A percentile compares a stretch with the other conserved stretches of the same genome.
Conservation (phyloP, 2,888 invertebrate species). For the Andrena hattorfiana region DNA sequence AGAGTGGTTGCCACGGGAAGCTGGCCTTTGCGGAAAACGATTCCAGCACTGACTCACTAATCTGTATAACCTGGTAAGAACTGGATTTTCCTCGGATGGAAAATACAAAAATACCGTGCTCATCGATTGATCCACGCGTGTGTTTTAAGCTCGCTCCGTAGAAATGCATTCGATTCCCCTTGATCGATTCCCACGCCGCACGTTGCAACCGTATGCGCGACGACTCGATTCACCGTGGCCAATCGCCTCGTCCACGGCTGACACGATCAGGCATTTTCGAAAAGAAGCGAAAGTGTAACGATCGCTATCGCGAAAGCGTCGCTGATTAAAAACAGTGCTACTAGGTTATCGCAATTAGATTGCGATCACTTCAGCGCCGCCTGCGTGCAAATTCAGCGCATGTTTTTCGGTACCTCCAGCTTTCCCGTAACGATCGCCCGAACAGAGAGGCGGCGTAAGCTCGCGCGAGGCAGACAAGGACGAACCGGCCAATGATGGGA, state of each 20-base stretch:
- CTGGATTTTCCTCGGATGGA: too few species aligned
- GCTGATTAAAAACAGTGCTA: slow-evolving; percentile 51
- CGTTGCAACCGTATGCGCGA: slow-evolving; percentile 10
- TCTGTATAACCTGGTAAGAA: too few species aligned
- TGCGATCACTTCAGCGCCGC: slow-evolving; percentile 9
- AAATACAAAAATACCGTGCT: too few species aligned
- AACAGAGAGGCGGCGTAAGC: too few species aligned
- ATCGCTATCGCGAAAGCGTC: slow-evolving; percentile 54
- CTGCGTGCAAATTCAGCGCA: not conserved
- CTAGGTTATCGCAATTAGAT: slow-evolving; percentile 45
- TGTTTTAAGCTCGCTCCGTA: too few species aligned
- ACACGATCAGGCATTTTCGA: slow-evolving; percentile 13
- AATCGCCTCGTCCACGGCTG: slow-evolving; percentile 9
- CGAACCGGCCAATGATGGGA: not conserved
- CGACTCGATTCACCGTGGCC: not conserved
- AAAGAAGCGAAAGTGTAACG: slow-evolving; percentile 54
- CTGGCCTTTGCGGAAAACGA: too few species aligned
- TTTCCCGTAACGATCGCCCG: not conserved
- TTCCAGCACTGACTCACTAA: too few species aligned
- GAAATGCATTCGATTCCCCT: too few species aligned
- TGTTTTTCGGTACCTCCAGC: not conserved
- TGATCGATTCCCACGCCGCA: not conserved
- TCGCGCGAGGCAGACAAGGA: too few species aligned
- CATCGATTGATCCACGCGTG: too few species aligned
- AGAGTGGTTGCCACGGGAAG: not conserved